Conservation (phyloP, 2,888 invertebrate species). For the Pelosia muscerda region DNA sequence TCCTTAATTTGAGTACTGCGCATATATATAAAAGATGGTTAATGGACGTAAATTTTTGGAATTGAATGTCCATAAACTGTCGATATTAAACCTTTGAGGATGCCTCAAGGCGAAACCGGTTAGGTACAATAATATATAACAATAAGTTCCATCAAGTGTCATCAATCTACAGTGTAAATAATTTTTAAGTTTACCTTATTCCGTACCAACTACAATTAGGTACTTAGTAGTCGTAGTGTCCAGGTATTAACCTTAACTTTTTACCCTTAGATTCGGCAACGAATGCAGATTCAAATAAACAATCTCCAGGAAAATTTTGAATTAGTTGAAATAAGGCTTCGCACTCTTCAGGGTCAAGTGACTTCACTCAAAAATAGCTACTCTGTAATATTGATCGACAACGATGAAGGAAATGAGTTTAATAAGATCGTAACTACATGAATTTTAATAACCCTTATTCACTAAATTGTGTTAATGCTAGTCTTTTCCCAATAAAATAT, state of each 20-base stretch:
- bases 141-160: too few species aligned
- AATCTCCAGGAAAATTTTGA: conserved; percentile 90
- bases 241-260: background rate
- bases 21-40: too few species aligned
- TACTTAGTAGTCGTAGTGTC: background rate
- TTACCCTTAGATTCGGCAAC: conserved; percentile 86
- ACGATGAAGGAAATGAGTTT: conserved; percentile 55
- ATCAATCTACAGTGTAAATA: too few species aligned
- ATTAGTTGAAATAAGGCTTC: conserved; percentile 88
- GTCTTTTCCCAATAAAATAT: conserved; percentile 13
- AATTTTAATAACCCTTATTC: conserved; percentile 3
- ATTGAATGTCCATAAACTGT: too few species aligned
- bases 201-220: too few species aligned
- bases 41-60: too few species aligned
- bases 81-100: too few species aligned
- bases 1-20: too few species aligned
- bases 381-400: conserved; percentile 64
- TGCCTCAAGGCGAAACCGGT: too few species aligned
- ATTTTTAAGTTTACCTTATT: too few species aligned
- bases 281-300: conserved; percentile 90
- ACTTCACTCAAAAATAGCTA: conserved; percentile 86
- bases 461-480: conserved; percentile 18
- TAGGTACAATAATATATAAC: too few species aligned
- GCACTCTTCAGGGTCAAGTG: conserved; percentile 88
- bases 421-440: conserved; percentile 35